phyloP scores from a whole-genome alignment of 2,888 invertebrate genomes.

The Brenthis daphne region DNA sequence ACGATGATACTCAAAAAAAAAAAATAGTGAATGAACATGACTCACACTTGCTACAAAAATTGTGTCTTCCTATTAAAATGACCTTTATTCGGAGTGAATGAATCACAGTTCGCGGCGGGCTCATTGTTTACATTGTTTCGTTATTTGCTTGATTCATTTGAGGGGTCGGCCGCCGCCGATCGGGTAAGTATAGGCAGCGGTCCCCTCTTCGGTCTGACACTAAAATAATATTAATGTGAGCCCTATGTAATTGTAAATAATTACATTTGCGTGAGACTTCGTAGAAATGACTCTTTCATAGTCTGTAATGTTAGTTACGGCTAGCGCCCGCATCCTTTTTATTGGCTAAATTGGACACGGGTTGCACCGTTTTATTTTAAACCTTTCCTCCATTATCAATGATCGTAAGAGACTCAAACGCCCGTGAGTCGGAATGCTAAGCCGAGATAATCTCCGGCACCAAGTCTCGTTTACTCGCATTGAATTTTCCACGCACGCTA shows the following conservation, averaged over 20 bases:
- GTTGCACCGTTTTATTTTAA: conserved; percentile 62
- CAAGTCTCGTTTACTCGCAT: conserved; percentile 57
- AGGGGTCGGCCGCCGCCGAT: conserved; percentile 36
- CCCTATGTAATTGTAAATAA: conserved; percentile 66
- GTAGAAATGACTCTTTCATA: conserved; percentile 36
- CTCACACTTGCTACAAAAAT: conserved; percentile 37
- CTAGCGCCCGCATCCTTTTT: conserved; percentile 74
- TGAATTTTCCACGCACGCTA: conserved; percentile 75
- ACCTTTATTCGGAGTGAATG: conserved; percentile 44
- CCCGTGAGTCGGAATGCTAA: conserved; percentile 72
- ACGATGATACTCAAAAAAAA: neutral
- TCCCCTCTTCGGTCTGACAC: conserved; percentile 24
- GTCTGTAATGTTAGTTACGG: conserved; percentile 46
- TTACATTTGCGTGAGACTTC: conserved; percentile 55
- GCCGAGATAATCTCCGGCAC: conserved; percentile 72
- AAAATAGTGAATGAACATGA: conserved; percentile 35
- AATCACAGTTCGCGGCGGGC: conserved; percentile 39
- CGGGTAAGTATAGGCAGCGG: conserved; percentile 27
- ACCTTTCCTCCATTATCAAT: conserved; percentile 58
- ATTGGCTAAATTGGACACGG: conserved; percentile 72
- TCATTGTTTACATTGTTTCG: conserved; percentile 43
- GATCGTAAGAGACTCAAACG: conserved; percentile 53
- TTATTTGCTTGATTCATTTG: conserved; percentile 43
- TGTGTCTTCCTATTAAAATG: conserved; percentile 41
- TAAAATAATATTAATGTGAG: conserved; percentile 50